Evolutionary conservation across 2,888 invertebrate species (phyloP), one percentile per base, ranked within the genome.

Genomic region (Lampropteryx suffumata): DNA sequence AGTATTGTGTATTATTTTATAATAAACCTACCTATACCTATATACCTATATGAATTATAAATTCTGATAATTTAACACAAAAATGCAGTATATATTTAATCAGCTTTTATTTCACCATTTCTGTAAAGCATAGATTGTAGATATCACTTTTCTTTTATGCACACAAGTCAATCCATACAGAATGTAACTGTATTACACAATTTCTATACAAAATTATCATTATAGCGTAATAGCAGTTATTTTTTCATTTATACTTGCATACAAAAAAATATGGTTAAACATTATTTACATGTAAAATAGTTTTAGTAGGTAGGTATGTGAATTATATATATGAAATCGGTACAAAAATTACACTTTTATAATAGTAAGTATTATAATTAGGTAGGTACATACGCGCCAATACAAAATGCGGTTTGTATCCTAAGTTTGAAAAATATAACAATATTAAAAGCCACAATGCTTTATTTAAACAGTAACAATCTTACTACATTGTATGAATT

Each of bases 301-400:
- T 70, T 79, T 79, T 81, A 82, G 83, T 84, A 89, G 88, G 83
- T 84, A 89, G 88, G 85, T 89, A 90, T 87, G 88, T 76, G 84
- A 88, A 84, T 85, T 87, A 78, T 85, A 73, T 6, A 85, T 90
- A 89, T 84, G 88, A 88, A 90, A 89, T 86, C 83, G 79, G 90
- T 90, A 90, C 87, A 89, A 90, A 90, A 89, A 88, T 88, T 89
- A 89, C 89, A 87, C 80, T 86, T 88, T 77, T 82, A 88, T 86
- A 17, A 83, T 74, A 48, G 29, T 47, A 33, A 44, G 36, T 49
- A 49, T 45, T 49, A 49, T 45, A 57, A 73, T 79, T 24, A 24
- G 6, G 5, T 21, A 21, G 3, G 6, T 83, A 86, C 77, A 83
- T 81, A 83, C 74, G 81, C 76, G 79, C 77, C 69, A 84, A 85